Conservation (phyloP, 2,888 invertebrate genomes). For the Metalampra italica region DNA sequence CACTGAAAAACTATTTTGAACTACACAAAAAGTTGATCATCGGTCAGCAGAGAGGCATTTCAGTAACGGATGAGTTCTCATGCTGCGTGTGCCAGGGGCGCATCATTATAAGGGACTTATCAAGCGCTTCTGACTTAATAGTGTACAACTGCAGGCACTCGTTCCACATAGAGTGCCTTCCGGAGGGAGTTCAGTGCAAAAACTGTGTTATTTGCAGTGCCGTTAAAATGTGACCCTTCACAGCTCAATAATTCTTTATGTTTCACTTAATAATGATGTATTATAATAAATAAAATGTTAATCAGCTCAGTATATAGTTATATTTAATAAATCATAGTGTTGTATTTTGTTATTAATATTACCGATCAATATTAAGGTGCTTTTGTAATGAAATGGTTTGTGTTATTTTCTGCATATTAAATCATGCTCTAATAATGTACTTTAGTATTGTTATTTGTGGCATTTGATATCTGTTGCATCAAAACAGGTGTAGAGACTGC, state of each 20-base stretch:
- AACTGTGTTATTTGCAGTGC: constrained; percentile 64
- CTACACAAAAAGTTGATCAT: constrained; percentile 89
- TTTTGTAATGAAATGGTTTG: constrained; percentile 52
- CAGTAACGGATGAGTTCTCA: constrained; percentile 84
- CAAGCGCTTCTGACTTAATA: constrained; percentile 83
- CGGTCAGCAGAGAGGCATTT: constrained; percentile 88
- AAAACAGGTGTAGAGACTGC: too few species aligned
- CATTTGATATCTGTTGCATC: too few species aligned
- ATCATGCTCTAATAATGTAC: constrained; percentile 3
- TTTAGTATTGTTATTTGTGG: neutral
- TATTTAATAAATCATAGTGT: too few species aligned
- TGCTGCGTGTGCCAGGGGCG: constrained; percentile 89
- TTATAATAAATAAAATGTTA: constrained; percentile 1
- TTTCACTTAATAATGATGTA: constrained; percentile 20
- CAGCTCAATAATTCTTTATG: constrained; percentile 16
- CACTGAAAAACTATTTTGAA: constrained; percentile 94
- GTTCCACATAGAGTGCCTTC: constrained; percentile 92
- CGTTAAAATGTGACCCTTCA: constrained; percentile 58
- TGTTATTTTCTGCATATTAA: constrained; percentile 40
- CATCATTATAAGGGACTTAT: constrained; percentile 85
- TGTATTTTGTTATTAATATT: constrained; percentile 5
- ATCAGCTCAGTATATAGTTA: neutral
- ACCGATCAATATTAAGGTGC: constrained; percentile 44
- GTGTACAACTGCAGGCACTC: constrained; percentile 94
- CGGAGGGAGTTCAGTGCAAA: constrained; percentile 55